Conservation (phyloP, 92 coral and sea anemone species). For the Actinernus sp. region DNA sequence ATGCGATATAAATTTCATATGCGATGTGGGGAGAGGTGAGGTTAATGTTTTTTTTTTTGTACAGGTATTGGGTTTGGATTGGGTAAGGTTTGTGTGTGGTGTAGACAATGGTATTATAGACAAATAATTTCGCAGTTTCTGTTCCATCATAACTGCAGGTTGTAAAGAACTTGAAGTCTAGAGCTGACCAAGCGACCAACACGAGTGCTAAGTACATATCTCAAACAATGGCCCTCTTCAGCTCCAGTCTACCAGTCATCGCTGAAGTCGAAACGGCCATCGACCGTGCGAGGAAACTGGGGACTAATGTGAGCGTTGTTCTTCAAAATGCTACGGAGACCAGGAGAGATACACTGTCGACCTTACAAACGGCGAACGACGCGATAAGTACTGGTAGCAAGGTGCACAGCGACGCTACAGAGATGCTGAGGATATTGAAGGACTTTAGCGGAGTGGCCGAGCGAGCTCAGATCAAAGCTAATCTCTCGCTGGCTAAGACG, state of each 20-base stretch:
- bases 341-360: slow-evolving; percentile 8
- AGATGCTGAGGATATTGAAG: slow-evolving; percentile 50
- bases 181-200: not conserved
- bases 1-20: too few relatives aligned
- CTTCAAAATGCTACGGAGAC: slow-evolving; percentile 43
- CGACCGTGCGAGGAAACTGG: slow-evolving; percentile 57
- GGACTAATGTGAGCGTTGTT: slow-evolving; percentile 24
- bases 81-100: too few relatives aligned
- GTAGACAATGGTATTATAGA: too few relatives aligned
- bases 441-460: slow-evolving; percentile 50
- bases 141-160: too few relatives aligned
- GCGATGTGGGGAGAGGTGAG: too few relatives aligned
- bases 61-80: too few relatives aligned
- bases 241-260: slow-evolving; percentile 60
- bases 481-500: slow-evolving; percentile 14
- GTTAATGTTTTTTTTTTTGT: too few relatives aligned
- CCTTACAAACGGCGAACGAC: slow-evolving; percentile 31
- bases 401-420: slow-evolving; percentile 51
- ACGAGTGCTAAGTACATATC: slow-evolving; percentile 17
- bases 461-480: slow-evolving; percentile 46
- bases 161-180: too few relatives aligned
- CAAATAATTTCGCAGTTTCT: too few relatives aligned
- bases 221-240: slow-evolving; percentile 41
- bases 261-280: slow-evolving; percentile 69
- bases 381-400: slow-evolving; percentile 58